Conservation (phyloP, 2,113 vertebrate species). For the Dipodomys merriami region DNA sequence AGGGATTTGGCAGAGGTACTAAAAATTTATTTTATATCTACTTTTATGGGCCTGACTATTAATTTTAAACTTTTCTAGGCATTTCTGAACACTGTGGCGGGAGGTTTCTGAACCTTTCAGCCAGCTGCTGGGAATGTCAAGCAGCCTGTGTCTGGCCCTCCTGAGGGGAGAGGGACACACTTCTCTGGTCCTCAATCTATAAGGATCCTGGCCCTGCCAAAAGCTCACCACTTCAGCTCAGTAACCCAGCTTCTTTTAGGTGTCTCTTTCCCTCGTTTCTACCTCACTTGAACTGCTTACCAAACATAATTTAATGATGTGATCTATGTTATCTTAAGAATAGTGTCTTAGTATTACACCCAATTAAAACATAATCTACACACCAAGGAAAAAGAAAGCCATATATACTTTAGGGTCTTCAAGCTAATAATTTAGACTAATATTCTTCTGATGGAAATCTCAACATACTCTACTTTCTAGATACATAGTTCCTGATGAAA, state of each 20-base stretch:
- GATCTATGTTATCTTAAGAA: neutral
- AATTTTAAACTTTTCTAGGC: conserved; percentile 32
- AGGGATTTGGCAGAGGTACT: conserved; percentile 21
- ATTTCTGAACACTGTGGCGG: neutral
- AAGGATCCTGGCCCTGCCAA: neutral
- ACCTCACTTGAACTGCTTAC: neutral
- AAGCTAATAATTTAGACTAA: neutral
- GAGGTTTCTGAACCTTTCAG: neutral
- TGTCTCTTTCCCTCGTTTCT: neutral
- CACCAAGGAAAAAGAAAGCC: neutral
- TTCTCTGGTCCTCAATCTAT: neutral
- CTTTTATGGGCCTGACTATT: conserved; percentile 36
- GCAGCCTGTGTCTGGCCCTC: neutral
- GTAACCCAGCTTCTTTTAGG: rapidly evolving
- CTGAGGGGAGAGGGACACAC: neutral
- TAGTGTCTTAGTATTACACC: neutral
- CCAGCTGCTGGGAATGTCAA: neutral
- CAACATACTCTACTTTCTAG: neutral
- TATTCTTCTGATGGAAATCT: neutral
- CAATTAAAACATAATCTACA: neutral
- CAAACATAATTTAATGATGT: neutral
- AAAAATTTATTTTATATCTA: conserved; percentile 57
- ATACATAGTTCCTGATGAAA: neutral
- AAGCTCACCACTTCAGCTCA: rapidly evolving
- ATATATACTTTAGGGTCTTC: neutral